Base-by-base conservation (phyloP, 2,888 invertebrate species). In the Euphydryas editha region DNA sequence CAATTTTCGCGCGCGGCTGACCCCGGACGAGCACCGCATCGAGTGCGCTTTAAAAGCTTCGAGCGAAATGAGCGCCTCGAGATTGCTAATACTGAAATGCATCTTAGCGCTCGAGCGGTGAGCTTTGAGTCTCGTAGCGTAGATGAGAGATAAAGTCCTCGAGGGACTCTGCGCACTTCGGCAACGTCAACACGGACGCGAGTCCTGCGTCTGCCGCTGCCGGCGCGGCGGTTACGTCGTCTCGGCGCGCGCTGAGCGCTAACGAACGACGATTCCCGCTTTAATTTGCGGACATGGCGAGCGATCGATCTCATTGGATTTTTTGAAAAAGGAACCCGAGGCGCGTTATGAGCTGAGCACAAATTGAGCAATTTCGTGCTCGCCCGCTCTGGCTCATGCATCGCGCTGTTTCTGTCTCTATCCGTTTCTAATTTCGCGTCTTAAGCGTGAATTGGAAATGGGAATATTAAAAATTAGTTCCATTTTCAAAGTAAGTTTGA, bases 291-390 rank as follows among this genome's bases (percentile, higher is more conserved):
- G 92, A 89, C 90, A 90, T 87, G 89, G 88, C 87, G 81, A 86
- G 85, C 90, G 90, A 92, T 92, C 90, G 92, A 92, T 90, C 91
- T 91, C 86, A 89, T 91, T 90, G 87, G 89, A 87, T 88, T 92
- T 77, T 91, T 91, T 87, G 82, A 86, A 88, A 92, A 92, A 90
- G 83, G 82, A 87, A 86, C 81, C 77, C 82, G 79, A 85, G 78
- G 82, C 83, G 81, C 81, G 83, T 88, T 84, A 85, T 86, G 87
- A 84, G 84, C 81, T 77, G 78, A 81, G 77, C 89, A 88, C 92
- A 90, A 92, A 92, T 92, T 92, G 92, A 92, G 90, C 90, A 90
- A 92, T 92, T 91, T 87, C 84, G 79, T 84, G 87, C 86, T 80
- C 72, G 74, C 88, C 77, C 78, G 81, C 83, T 90, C 83, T 69